Base-by-base conservation (phyloP, 1,140 invertebrate genomes). In the Hycleus phaleratus region DNA sequence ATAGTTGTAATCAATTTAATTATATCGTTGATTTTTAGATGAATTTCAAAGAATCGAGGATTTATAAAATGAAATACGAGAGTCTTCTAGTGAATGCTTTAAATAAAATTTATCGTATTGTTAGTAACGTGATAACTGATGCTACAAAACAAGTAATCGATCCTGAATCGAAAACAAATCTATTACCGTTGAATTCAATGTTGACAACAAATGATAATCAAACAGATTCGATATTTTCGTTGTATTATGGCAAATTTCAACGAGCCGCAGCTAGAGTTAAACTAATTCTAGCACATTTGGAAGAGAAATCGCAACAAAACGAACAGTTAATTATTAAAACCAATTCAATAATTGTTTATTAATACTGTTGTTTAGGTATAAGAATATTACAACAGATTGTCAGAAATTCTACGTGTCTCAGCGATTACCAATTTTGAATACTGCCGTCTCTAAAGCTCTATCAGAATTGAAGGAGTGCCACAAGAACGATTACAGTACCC, bases 191-290 rank as follows among this genome's bases (percentile, higher is more conserved):
- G 78, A 38, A 75, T 70, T 38, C 62, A 56, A 62, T 56, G 49
- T 59, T 42, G 43, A 64, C n/a, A 57, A 49, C 32, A 50, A 45
- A 7, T 11, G 58, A 42, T 42, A 42, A 42, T 9, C 66, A 69
- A 56, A 74, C 80, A 1, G 89, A 93, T 68, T 85, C 91, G 26
- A 87, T 90, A 0, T 89, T 94, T 72, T 91, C 93, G 0, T 73
- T 95, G 1, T 94, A 93, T 69, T 97, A 97, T 73, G 93, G 93
- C 0, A 93, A 95, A 75, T 97, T 97, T 75, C 88, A 93, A 74
- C 87, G 90, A 1, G 87, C 89, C 53, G 85, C 93, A 0, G 84
- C 87, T 0, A 88, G 93, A 71, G 80, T 94, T 1, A 90, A 85
- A 65, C 79, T 84, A 44, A 80, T 96, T 3, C 87, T 94, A 52